Base-by-base conservation (phyloP, 1,140 invertebrate species). In the Chionoecetes opilio region DNA sequence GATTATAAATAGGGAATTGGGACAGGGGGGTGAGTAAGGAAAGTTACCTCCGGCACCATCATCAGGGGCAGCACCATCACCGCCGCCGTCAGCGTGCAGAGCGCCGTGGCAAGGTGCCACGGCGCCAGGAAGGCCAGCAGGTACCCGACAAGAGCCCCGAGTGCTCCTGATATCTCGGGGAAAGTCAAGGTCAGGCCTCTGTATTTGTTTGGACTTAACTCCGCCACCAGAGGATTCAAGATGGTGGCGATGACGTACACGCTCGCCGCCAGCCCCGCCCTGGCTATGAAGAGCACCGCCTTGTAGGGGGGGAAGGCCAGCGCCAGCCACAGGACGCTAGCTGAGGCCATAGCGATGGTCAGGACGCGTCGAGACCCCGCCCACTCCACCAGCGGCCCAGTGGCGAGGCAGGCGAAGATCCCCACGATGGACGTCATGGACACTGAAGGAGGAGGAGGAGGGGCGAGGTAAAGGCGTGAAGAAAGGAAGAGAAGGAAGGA, bases 11-110 rank as follows among this genome's bases (percentile, higher is more conserved):
- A n/a, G n/a, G n/a, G n/a, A n/a, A n/a, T n/a, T n/a, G n/a, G n/a
- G n/a, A n/a, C n/a, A n/a, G n/a, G n/a, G n/a, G n/a, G n/a, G n/a
- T n/a, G n/a, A n/a, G n/a, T n/a, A n/a, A n/a, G n/a, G n/a, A n/a
- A n/a, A n/a, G n/a, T 75, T 17, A 91, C 90, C 90, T 91, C 90
- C 8, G 90, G 90, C 8, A 91, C 90, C 26, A 91, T 31, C 9
- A 91, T 6, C 37, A 82, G 21, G 31, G 37, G 46, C 38, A 91
- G 38, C 0, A 75, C 32, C 14, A 75, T 9, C n/a, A 37, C n/a
- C 8, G 63, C 8, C n/a, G 37, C 29, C 21, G 90, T 41, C 46
- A 37, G n/a, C 31, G 90, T 53, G 32, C 29, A 82, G 2, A 91
- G 29, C 11, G 90, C 90, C 31, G 90, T 91, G 31, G 90, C 90